Conservation (phyloP, 1,140 invertebrate genomes). For the Drosophila carrolli region DNA sequence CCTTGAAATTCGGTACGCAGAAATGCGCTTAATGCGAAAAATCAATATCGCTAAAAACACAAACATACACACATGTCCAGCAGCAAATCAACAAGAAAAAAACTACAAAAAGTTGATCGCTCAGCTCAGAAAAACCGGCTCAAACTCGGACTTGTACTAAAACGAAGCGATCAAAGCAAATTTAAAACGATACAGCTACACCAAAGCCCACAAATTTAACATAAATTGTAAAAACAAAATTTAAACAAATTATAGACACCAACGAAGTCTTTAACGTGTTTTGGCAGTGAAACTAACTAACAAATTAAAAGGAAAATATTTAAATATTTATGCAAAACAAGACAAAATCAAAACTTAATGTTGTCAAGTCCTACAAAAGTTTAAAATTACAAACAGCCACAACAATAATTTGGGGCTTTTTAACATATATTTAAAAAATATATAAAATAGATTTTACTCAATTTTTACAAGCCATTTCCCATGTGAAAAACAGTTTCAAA, state of each 20-base stretch:
- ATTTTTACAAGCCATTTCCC: no score
- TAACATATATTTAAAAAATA: not conserved
- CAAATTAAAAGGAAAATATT: slow-evolving; percentile 3
- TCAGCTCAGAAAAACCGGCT: slow-evolving; percentile 48
- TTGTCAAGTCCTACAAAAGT: not conserved
- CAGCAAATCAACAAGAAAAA: slow-evolving; percentile 51
- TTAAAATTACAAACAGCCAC: not conserved
- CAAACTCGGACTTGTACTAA: slow-evolving; percentile 54
- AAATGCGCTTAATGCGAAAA: slow-evolving; percentile 82
- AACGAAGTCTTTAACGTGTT: slow-evolving; percentile 1
- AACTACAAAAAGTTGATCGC: slow-evolving; percentile 15
- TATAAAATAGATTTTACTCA: not conserved
- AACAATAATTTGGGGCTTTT: not conserved
- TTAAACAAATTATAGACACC: slow-evolving; percentile 13
- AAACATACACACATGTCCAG: slow-evolving; percentile 30
- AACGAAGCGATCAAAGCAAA: slow-evolving; percentile 46
- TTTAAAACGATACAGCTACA: slow-evolving; percentile 55
- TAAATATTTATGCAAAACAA: not conserved
- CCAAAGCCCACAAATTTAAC: slow-evolving; percentile 50
- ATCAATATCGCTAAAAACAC: slow-evolving; percentile 72
- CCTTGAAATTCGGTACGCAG: slow-evolving; percentile 78
- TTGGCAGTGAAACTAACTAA: slow-evolving; percentile 10
- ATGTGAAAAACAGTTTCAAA: no score
- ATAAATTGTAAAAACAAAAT: slow-evolving; percentile 23
- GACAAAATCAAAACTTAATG: not conserved